Conservation (phyloP, 2,797 vertebrate species). For the Xyrichtys novacula region DNA sequence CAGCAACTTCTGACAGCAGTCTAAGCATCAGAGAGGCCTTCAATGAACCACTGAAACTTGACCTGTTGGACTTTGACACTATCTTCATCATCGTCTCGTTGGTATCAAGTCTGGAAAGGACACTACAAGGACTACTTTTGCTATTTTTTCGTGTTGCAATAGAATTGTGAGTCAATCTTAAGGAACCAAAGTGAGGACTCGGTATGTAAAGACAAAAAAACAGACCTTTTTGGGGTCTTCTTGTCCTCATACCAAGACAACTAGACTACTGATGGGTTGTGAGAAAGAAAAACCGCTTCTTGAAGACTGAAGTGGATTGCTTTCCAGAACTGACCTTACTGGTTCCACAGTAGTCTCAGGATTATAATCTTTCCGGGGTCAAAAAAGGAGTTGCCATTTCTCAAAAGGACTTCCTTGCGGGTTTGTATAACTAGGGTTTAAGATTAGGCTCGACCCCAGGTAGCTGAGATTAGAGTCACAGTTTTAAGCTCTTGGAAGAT, state of each 20-base stretch:
- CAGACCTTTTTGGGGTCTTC: background rate
- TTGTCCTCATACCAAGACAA: background rate
- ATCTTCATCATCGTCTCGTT: background rate
- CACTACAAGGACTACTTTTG: background rate
- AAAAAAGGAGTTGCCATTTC: background rate
- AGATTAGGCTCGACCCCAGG: background rate
- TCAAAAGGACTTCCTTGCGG: background rate
- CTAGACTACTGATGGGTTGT: background rate
- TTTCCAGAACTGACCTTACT: too few species aligned
- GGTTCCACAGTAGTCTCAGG: background rate
- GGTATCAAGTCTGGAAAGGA: background rate
- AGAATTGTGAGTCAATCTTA: background rate
- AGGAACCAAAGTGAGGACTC: background rate
- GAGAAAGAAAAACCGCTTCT: background rate
- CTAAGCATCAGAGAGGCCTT: background rate
- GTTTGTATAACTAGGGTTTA: background rate
- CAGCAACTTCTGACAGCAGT: background rate
- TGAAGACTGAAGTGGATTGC: too few species aligned
- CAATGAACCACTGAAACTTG: background rate
- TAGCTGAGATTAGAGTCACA: background rate
- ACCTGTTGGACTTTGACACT: background rate
- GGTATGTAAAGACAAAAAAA: background rate
- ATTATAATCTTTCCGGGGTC: background rate
- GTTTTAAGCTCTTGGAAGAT: slow-evolving; percentile 12
- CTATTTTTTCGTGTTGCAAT: background rate